Evolutionary conservation across 2,113 vertebrate genomes (phyloP).

Genomic region (Parus major): DNA sequence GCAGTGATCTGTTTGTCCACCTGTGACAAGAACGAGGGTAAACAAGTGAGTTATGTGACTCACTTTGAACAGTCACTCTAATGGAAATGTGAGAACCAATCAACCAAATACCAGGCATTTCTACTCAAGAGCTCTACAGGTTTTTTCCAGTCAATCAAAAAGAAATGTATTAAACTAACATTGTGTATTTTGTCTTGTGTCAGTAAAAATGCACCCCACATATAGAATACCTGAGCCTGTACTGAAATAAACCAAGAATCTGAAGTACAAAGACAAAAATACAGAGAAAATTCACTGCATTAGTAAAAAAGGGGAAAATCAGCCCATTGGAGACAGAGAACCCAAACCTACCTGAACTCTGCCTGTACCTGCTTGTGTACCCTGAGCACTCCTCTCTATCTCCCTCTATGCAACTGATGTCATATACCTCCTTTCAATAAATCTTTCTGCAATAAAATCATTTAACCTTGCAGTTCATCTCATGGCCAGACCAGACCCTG

Average conservation of each 20-base stretch:
- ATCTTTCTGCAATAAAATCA: neutral
- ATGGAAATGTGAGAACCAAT: neutral
- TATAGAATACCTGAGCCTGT: neutral
- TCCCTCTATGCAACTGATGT: neutral
- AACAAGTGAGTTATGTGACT: neutral
- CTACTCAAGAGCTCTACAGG: neutral
- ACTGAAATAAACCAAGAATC: neutral
- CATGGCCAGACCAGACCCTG: neutral
- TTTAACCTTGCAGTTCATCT: neutral
- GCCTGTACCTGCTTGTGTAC: neutral
- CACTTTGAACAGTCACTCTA: neutral
- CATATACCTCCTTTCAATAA: neutral
- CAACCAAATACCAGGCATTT: neutral
- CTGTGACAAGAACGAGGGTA: neutral
- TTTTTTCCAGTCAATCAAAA: neutral
- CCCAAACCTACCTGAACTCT: neutral
- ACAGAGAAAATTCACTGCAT: neutral
- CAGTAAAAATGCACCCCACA: neutral
- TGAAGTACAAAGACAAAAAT: neutral
- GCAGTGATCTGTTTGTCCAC: neutral
- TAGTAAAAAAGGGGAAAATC: neutral
- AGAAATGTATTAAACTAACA: neutral
- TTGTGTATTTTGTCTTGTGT: neutral
- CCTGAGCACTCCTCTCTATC: neutral
- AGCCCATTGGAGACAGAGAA: neutral